Conservation (phyloP, 2,797 vertebrate genomes). For the Sphenodon punctatus region DNA sequence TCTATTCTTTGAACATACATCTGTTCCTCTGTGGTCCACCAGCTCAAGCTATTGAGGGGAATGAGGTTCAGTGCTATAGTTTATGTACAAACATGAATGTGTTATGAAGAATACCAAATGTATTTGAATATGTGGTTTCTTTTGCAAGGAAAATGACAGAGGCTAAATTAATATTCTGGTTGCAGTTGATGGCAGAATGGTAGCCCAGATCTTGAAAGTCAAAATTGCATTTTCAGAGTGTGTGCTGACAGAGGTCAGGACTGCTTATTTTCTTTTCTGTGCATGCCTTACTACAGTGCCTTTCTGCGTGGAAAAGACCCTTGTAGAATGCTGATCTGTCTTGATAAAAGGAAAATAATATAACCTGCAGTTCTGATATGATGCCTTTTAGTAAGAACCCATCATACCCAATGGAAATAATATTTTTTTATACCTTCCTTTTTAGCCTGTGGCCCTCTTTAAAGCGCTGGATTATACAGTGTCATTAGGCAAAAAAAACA, state of each 20-base stretch:
- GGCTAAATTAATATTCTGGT: not conserved
- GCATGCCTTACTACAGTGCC: not conserved
- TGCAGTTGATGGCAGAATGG: not conserved
- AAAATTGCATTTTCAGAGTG: not conserved
- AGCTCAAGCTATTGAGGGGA: too few relatives aligned
- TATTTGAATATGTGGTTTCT: too few relatives aligned
- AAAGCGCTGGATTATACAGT: not conserved
- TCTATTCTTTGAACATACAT: too few relatives aligned
- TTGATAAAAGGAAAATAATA: not conserved
- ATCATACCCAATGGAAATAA: not conserved
- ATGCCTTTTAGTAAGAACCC: not conserved
- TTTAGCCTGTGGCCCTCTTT: not conserved
- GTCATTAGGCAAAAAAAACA: not conserved
- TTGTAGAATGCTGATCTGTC: not conserved
- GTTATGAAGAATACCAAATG: too few relatives aligned
- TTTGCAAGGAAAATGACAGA: not conserved
- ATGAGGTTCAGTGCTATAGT: too few relatives aligned
- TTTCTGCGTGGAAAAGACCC: not conserved
- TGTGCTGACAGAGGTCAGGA: not conserved
- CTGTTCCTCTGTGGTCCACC: too few relatives aligned
- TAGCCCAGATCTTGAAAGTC: not conserved
- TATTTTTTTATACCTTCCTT: constrained; percentile 3
- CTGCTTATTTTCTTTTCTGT: not conserved
- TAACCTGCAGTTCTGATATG: not conserved
- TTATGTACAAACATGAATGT: too few relatives aligned